Evolutionary conservation across 1,140 invertebrate species (phyloP), one percentile per base, ranked within the genome.

Genomic region (Ladona fulva): DNA sequence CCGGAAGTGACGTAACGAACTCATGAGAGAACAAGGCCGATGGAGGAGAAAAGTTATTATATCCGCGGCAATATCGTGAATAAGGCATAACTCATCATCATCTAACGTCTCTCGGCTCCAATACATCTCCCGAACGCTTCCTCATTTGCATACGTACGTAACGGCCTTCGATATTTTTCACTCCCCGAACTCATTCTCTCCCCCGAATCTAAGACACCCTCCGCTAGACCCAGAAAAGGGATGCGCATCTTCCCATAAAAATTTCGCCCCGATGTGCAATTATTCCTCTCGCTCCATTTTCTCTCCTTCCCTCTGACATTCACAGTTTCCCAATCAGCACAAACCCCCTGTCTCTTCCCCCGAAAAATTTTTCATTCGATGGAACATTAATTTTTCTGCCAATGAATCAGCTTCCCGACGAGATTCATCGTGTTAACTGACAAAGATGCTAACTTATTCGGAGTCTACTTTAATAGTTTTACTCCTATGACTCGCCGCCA

Each of bases 71-170:
- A 66, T 66, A 66, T 66, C 52, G 52, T 66, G 52, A 66, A 66
- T 66, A 66, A 66, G 52, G 52, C 5, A 66, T 66, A 66, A 66
- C 52, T 66, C 52, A 66, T 66, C 52, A 66, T 66, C 52, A 66
- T 66, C 52, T 12, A 16, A 16, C 52, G n/a, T 66, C 52, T 66
- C 52, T 12, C 52, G n/a, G n/a, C 52, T 66, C 3, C 52, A 66
- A 66, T 66, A 66, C 52, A 66, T 66, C 14, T 66, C 52, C 52
- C 52, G 5, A 5, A 66, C 52, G n/a, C 44, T 52, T 19, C 44
- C 44, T 22, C 52, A 66, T 66, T 66, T 66, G 52, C 52, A 66
- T 66, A 66, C 52, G 52, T 1, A 66, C 52, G n/a, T 3, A 66
- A 12, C 52, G 52, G 14, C 52, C 52, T 66, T 66, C 52, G 52